Percentiles rank a stretch among this genome's conserved stretches.
These are phyloP conservation scores for Drosophila affinis DNA, from an alignment of 2,888 invertebrate genomes.

Conservation along the genomic window DNA sequence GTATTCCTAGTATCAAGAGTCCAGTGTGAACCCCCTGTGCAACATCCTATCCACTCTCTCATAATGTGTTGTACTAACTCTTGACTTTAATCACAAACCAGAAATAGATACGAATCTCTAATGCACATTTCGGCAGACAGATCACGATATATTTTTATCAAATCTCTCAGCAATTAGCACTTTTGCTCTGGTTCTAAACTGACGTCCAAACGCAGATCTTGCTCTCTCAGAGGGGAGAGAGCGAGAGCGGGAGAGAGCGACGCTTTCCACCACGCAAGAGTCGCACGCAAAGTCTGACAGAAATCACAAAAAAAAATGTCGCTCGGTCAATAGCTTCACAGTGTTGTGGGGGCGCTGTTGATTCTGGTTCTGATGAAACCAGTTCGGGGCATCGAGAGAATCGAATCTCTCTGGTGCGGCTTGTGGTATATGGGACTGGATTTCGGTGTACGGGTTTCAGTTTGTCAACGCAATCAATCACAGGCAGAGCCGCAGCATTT, in stretches of 20 bases:
- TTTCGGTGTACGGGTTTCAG: slow-evolving; percentile 39
- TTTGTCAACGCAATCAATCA: slow-evolving; percentile 63
- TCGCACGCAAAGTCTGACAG: slow-evolving; percentile 14
- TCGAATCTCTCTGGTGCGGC: slow-evolving; percentile 3
- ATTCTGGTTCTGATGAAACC: slow-evolving; percentile 64
- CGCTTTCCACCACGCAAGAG: slow-evolving; percentile 24
- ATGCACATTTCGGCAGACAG: neutral
- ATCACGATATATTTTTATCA: neutral
- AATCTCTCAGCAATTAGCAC: slow-evolving; percentile 7
- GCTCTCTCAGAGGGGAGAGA: neutral
- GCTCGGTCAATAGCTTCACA: slow-evolving; percentile 75
- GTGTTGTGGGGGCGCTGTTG: slow-evolving; percentile 44
- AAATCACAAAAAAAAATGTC: slow-evolving; percentile 51
- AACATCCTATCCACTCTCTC: neutral
- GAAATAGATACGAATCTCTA: neutral
- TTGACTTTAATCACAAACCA: neutral
- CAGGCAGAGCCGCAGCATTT: slow-evolving; percentile 1
- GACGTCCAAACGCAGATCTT: neutral
- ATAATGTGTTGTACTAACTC: neutral
- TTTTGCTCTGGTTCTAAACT: slow-evolving; percentile 10
- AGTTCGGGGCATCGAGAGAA: slow-evolving; percentile 39
- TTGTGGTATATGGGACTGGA: slow-evolving; percentile 29
- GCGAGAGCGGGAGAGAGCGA: neutral
- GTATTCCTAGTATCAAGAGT: no score
- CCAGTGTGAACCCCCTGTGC: neutral